Percentiles rank a stretch among this genome's conserved stretches.
phyloP scores from a whole-genome alignment of 2,888 invertebrate genomes.

The Megamerina dolium region DNA sequence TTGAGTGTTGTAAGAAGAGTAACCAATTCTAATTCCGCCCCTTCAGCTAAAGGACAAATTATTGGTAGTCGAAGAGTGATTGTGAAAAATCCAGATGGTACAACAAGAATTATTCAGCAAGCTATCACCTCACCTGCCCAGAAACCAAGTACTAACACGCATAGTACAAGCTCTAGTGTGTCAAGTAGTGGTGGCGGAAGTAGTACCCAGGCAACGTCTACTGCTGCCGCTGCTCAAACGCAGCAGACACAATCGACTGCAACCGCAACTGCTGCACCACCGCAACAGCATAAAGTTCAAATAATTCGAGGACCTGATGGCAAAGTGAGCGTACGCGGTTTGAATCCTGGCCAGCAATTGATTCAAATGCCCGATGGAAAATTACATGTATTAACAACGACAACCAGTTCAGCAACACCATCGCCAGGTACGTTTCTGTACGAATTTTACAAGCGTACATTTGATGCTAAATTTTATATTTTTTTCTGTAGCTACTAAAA shows the following conservation, averaged over 20 bases:
- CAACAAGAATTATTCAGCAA: conserved; percentile 62
- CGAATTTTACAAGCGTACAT: too few species aligned
- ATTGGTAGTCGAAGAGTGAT: conserved; percentile 46
- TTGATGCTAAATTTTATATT: too few species aligned
- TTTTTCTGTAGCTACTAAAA: conserved; percentile 16
- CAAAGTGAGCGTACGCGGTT: conserved; percentile 83
- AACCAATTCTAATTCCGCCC: too few species aligned
- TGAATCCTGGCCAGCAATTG: conserved; percentile 87
- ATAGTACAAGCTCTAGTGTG: conserved; percentile 55
- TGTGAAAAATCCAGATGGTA: conserved; percentile 56
- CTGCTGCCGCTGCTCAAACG: conserved; percentile 34
- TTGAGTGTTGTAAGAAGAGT: too few species aligned
- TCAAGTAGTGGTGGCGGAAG: conserved; percentile 8
- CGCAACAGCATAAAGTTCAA: conserved; percentile 72
- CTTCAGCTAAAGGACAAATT: conserved; percentile 32
- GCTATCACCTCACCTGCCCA: conserved; percentile 54
- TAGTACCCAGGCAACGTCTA: conserved; percentile 1
- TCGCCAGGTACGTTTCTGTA: conserved; percentile 2
- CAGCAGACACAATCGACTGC: conserved; percentile 55
- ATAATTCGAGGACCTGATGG: conserved; percentile 87
- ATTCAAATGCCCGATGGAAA: conserved; percentile 92
- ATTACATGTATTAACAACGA: conserved; percentile 65
- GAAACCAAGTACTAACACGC: conserved; percentile 28
- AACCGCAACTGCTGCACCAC: conserved; percentile 57
- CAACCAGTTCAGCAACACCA: conserved; percentile 32